Evolutionary conservation across 1,140 invertebrate species (phyloP).

Genomic region (Berghia stephanieae): DNA sequence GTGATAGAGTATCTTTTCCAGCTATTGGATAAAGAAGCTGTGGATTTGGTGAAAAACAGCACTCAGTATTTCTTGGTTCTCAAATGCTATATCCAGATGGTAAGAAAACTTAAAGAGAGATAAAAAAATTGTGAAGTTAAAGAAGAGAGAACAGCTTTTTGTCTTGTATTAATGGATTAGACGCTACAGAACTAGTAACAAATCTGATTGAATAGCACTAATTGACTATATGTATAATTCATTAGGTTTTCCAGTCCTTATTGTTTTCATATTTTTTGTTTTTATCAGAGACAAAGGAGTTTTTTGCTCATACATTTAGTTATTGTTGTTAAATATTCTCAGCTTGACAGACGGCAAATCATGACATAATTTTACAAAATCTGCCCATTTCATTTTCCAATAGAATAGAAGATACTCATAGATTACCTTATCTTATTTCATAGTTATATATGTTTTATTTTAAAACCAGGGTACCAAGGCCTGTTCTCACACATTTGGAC

Average conservation of each 20-base stretch:
- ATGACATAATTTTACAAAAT: no score
- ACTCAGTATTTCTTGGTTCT: constrained; percentile 69
- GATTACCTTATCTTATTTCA: no score
- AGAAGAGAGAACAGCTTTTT: no score
- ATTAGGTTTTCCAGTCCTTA: no score
- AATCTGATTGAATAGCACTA: no score
- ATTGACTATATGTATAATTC: no score
- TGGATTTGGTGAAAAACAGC: constrained; percentile 68
- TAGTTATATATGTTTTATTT: neutral
- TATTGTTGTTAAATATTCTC: neutral
- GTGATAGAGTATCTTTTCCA: constrained; percentile 63
- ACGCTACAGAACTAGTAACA: no score
- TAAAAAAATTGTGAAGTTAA: neutral
- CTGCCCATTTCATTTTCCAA: no score
- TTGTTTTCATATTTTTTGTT: no score
- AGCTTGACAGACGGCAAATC: no score
- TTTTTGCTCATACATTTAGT: neutral
- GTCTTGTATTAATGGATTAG: no score
- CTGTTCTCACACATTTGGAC: constrained; percentile 67
- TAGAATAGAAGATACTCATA: no score
- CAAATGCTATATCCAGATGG: constrained; percentile 67
- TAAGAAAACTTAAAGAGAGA: constrained; percentile 36
- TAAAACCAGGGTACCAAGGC: constrained; percentile 65
- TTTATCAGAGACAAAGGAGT: neutral
- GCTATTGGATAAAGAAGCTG: constrained; percentile 68